Evolutionary conservation across 2,113 vertebrate genomes (phyloP).

Genomic region (Crotalus helleri): DNA sequence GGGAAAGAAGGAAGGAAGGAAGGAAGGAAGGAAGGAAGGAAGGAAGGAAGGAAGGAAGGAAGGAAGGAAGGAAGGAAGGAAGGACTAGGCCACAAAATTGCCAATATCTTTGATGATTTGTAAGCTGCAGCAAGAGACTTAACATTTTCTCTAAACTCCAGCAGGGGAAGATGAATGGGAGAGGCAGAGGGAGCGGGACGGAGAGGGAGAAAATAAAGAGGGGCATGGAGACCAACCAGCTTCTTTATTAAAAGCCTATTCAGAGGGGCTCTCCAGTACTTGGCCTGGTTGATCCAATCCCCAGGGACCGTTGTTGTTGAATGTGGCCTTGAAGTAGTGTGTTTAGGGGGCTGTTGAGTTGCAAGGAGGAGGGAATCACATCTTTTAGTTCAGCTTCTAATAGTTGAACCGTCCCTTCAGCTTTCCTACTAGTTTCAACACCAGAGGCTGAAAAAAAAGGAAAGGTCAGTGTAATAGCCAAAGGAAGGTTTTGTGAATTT

Average conservation of each 20-base stretch:
- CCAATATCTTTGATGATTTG: background rate
- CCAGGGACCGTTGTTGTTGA: background rate
- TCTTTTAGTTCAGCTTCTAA: background rate
- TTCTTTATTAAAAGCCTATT: background rate
- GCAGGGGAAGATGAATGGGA: background rate
- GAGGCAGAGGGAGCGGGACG: fast-evolving
- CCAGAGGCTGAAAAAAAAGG: background rate
- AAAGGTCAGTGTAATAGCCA: background rate
- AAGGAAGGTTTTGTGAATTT: background rate
- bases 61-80: background rate
- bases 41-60: too few relatives aligned
- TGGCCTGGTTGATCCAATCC: background rate
- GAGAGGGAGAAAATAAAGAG: fast-evolving
- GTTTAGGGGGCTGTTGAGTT: background rate
- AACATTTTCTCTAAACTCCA: background rate
- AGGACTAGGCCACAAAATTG: background rate
- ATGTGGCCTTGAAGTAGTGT: slow-evolving; percentile 9
- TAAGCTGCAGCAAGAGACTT: background rate
- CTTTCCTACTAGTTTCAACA: background rate
- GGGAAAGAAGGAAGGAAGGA: background rate
- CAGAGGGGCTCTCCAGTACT: background rate
- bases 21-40: background rate
- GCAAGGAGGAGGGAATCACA: background rate
- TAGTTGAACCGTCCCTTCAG: background rate
- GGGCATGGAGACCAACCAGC: background rate